Base-by-base conservation (phyloP, 2,113 vertebrate species). In the Tinamus guttatus region DNA sequence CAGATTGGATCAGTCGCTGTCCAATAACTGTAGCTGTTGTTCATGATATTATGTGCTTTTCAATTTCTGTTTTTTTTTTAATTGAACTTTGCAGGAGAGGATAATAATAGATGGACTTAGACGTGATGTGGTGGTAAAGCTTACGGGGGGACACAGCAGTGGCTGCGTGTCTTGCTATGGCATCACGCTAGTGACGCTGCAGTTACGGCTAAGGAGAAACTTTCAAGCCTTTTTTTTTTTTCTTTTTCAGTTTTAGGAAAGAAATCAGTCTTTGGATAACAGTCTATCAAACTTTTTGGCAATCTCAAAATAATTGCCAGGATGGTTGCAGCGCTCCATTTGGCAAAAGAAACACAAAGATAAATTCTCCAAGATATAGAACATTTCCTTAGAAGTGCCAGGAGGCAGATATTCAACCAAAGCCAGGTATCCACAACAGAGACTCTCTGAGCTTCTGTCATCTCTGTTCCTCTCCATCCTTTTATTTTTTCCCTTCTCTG, bases 81-180 rank as follows among this genome's bases (percentile, higher is more conserved):
- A 94, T 87, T 96, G 94, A 96, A 96, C 95, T 93, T 96, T 76
- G 95, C 80, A 92, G 91, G 93, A 97, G 87, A 88, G 93, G 28
- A 82, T 89, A 76, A 90, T 95, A 93, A 96, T 96, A 95, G 90
- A 88, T 36, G 82, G 69, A 51, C 84, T 95, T 34, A 68, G 85
- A 89, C 32, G 63, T 95, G 88, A 94, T 20, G 62, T 94, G 90
- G 81, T 30, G 73, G 59, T 70, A 89, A 81, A 84, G 40, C 88
- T 75, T 65, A 54, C 3, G 68, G 81, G 34, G 95, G 76, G 69
- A 75, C 90, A 21, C 87, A 92, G 89, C 65, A 82, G 81, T 67
- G 54, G 13, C 6, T 22, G 9, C 49, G 41, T 56, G 65, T 64
- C 81, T 64, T 89, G 74, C 65, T 89, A 93, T 85, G 83, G 93